Evolutionary conservation across 2,888 invertebrate genomes (phyloP), one percentile per base, ranked within the genome.

Genomic region (Galerucella calmariensis): DNA sequence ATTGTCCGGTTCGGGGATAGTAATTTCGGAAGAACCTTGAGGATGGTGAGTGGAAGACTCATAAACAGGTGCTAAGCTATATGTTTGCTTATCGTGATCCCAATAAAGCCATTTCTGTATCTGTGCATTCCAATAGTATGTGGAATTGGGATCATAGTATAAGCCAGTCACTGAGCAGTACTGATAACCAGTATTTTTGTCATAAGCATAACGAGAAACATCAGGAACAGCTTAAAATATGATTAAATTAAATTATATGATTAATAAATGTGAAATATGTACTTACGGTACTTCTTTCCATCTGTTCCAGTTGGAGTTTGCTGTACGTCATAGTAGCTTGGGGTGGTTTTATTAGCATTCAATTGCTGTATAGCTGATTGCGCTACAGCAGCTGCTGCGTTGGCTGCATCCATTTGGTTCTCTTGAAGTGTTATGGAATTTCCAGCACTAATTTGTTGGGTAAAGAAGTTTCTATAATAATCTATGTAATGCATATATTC

Each of bases 131-230:
- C 95, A 99, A 87, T 98, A 99, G 88, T 99, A 99, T 84, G 95
- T 97, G 2, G 98, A 96, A 81, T 93, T 95, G 0, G 97, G 94
- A 89, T 99, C 99, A 86, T 98, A 99, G 87, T 99, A 99, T 16
- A 99, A 90, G 0, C 96, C 96, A 0, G 99, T 98, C 1, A 91
- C 89, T 0, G 96, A 93, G 87, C 99, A 99, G 86, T 97, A 98
- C 85, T 98, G 98, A 86, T 97, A 99, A 0, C 99, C 98, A 4
- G 97, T 97, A 1, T 94, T 92, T 85, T 96, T 96, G 86, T 99
- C 99, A 84, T 95, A 98, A 84, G 96, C 94, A 86, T 97, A 99
- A 53, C 94, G 93, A 67, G 94, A 92, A 11, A 95, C 93, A 90
- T 99, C 98, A 5, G 99, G 99, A 14, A 94, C 89, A 58, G 92